Conservation (phyloP, 2,888 invertebrate species). For the Hydrotaea cyrtoneurina region DNA sequence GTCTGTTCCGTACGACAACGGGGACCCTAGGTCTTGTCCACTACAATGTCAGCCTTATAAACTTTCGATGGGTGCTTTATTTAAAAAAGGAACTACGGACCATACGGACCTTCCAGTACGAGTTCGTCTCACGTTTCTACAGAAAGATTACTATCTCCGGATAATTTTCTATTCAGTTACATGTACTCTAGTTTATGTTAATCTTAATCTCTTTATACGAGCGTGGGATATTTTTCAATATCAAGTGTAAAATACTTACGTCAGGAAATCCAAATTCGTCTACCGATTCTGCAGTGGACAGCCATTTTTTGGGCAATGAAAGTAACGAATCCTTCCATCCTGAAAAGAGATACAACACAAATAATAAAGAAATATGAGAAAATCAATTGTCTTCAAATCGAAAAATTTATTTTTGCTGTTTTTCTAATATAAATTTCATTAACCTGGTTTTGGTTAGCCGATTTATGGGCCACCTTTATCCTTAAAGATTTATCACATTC, state of each 20-base stretch:
- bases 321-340: conserved; percentile 89
- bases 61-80: too few species aligned
- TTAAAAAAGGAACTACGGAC: too few species aligned
- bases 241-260: conserved; percentile 74
- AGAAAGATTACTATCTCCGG: too few species aligned
- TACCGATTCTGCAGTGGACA: conserved; percentile 81
- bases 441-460: neutral
- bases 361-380: neutral
- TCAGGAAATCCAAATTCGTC: conserved; percentile 81
- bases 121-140: too few species aligned
- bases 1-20: too few species aligned
- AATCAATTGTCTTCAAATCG: neutral
- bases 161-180: too few species aligned
- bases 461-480: conserved; percentile 14
- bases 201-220: too few species aligned
- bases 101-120: too few species aligned
- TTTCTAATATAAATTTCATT: neutral
- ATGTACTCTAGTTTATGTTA: too few species aligned
- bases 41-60: too few species aligned
- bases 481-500: neutral
- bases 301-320: conserved; percentile 87
- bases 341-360: conserved; percentile 79
- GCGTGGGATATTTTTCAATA: too few species aligned
- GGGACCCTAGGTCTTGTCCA: too few species aligned
- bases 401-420: neutral